phyloP scores from a whole-genome alignment of 2,888 invertebrate species.

The Schizotus pectinicornis region DNA sequence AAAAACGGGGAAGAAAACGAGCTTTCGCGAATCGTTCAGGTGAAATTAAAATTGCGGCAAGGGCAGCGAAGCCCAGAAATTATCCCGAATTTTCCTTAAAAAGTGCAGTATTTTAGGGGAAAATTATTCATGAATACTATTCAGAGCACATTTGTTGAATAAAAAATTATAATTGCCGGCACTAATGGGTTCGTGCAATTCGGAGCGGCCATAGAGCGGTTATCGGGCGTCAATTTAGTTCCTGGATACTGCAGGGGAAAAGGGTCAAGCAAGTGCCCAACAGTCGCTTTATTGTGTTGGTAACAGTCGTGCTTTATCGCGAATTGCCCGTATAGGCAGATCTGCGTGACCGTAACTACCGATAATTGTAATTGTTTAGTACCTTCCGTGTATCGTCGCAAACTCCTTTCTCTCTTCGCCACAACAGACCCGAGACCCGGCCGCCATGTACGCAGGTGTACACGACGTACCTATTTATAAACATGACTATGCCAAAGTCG shows the following conservation, averaged over 20 bases:
- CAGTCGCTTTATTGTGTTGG: conserved; percentile 19
- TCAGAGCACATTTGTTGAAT: conserved; percentile 13
- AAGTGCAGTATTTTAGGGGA: conserved; percentile 20
- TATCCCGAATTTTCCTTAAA: conserved; percentile 14
- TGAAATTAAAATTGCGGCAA: conserved; percentile 19
- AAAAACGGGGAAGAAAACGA: conserved; percentile 20
- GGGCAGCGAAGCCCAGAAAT: conserved; percentile 9
- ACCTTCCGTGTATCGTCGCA: conserved; percentile 18
- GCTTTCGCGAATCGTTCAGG: conserved; percentile 18
- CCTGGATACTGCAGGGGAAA: no score
- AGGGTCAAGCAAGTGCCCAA: background rate
- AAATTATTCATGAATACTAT: conserved; percentile 26
- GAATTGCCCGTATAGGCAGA: conserved; percentile 13
- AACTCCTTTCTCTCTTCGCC: conserved; percentile 1
- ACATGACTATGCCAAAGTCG: conserved; percentile 21
- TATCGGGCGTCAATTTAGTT: no score
- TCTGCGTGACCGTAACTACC: conserved; percentile 28
- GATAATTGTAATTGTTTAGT: conserved; percentile 28
- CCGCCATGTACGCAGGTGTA: conserved; percentile 15
- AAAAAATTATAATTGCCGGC: background rate
- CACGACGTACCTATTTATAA: conserved; percentile 22
- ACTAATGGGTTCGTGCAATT: background rate
- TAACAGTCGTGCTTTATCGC: conserved; percentile 15
- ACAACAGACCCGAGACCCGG: background rate
- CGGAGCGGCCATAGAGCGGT: no score